These are phyloP conservation scores for Pachyuromys duprasi DNA, from an alignment of 2,797 vertebrate genomes.

Conservation along the genomic window DNA sequence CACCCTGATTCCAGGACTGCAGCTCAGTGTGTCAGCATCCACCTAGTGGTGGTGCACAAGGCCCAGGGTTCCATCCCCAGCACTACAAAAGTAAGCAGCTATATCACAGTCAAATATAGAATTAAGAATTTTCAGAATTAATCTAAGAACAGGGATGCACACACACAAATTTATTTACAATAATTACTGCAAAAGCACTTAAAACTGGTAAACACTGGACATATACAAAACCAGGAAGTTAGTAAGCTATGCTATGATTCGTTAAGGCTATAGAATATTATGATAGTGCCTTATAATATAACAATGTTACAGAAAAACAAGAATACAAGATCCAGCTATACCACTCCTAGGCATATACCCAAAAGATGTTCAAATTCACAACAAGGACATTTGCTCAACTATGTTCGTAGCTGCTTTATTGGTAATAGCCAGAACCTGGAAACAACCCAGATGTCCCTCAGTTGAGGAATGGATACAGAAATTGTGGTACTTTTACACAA, in stretches of 20 bases:
- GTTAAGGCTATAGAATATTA: neutral
- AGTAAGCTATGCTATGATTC: neutral
- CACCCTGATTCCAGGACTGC: neutral
- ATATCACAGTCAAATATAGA: neutral
- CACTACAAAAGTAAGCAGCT: neutral
- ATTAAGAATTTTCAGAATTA: constrained; percentile 55
- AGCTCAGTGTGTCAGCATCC: neutral
- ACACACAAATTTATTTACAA: constrained; percentile 43
- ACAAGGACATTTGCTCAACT: too few relatives aligned
- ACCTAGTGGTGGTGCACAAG: neutral
- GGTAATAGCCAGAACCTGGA: too few relatives aligned
- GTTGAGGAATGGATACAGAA: too few relatives aligned
- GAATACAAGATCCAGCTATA: neutral
- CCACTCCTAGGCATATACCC: too few relatives aligned
- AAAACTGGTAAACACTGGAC: constrained; percentile 31
- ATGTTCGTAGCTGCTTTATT: too few relatives aligned
- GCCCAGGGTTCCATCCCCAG: neutral
- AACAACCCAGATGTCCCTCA: too few relatives aligned
- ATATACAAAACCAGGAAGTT: neutral
- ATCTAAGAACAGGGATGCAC: constrained; percentile 34
- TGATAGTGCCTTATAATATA: neutral
- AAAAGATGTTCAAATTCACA: too few relatives aligned
- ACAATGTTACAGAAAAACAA: neutral
- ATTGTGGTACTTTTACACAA: too few relatives aligned
- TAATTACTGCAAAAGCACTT: constrained; percentile 24